These are phyloP conservation scores for Caenorhabditis sinica DNA, from an alignment of 2,888 invertebrate genomes.

Conservation along the genomic window DNA sequence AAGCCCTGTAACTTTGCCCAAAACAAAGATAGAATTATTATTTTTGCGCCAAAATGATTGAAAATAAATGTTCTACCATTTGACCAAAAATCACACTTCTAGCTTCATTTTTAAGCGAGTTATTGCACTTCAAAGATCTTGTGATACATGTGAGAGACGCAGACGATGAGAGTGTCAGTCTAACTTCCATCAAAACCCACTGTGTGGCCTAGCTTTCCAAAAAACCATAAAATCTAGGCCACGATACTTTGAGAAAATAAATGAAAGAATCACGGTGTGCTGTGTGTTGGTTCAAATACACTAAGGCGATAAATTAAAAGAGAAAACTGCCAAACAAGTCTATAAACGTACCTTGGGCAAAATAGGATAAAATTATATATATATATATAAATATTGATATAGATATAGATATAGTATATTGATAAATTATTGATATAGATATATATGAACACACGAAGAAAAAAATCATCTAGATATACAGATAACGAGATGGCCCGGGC, in stretches of 20 bases:
- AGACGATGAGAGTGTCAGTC: no score
- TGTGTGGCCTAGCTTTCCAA: background rate
- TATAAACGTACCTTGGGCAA: constrained; percentile 3
- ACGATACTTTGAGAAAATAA: background rate
- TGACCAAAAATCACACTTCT: background rate
- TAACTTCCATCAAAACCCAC: constrained; percentile 1
- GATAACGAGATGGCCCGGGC: background rate
- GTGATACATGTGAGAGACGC: no score
- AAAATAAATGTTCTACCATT: no score
- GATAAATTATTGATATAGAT: constrained; percentile 35
- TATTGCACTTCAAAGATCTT: background rate
- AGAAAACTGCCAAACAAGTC: constrained; percentile 13
- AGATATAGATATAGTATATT: constrained; percentile 16
- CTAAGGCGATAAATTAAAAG: constrained; percentile 2
- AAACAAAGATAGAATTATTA: background rate
- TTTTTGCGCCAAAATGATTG: background rate
- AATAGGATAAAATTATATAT: background rate
- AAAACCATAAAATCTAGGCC: background rate
- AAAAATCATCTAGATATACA: constrained; percentile 19
- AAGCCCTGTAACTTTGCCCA: background rate
- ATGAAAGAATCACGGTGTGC: constrained; percentile 3
- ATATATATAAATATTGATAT: constrained; percentile 6
- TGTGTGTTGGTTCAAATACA: background rate
- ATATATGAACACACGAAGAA: constrained; percentile 15
- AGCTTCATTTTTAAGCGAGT: background rate